phyloP scores from a whole-genome alignment of 2,797 vertebrate genomes.

The Sphenodon punctatus region DNA sequence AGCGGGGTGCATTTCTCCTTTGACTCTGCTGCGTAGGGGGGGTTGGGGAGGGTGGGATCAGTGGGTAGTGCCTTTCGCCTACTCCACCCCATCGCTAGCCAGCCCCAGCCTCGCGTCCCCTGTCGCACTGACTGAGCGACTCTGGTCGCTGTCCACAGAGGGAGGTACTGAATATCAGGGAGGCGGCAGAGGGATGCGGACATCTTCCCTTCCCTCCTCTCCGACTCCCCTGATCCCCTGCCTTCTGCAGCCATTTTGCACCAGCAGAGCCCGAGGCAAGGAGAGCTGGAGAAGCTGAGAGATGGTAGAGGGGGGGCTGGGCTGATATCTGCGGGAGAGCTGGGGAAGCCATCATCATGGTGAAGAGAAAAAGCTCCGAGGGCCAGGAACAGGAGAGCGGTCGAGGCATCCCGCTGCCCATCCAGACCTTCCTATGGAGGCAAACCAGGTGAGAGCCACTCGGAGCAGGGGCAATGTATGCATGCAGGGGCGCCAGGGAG shows the following conservation, averaged over 20 bases:
- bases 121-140: neutral
- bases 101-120: neutral
- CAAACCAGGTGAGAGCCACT: constrained; percentile 96
- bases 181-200: constrained; percentile 36
- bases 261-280: constrained; percentile 50
- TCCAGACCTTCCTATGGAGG: constrained; percentile 98
- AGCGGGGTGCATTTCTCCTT: too few relatives aligned
- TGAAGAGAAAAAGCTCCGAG: constrained; percentile 97
- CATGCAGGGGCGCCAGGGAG: too few relatives aligned
- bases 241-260: constrained; percentile 88
- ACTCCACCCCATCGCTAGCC: neutral
- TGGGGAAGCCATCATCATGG: constrained; percentile 79
- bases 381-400: constrained; percentile 92
- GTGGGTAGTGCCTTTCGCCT: neutral
- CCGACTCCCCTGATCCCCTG: constrained; percentile 40
- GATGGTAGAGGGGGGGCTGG: constrained; percentile 51
- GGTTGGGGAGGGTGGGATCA: neutral
- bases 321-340: neutral
- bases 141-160: constrained; percentile 59
- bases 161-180: constrained; percentile 37
- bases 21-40: too few relatives aligned
- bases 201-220: constrained; percentile 31
- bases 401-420: constrained; percentile 93
- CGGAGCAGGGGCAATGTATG: too few relatives aligned
- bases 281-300: constrained; percentile 3